Evolutionary conservation across 2,888 invertebrate species (phyloP), one percentile per base, ranked within the genome.

Genomic region (Gasteruption jaculator): DNA sequence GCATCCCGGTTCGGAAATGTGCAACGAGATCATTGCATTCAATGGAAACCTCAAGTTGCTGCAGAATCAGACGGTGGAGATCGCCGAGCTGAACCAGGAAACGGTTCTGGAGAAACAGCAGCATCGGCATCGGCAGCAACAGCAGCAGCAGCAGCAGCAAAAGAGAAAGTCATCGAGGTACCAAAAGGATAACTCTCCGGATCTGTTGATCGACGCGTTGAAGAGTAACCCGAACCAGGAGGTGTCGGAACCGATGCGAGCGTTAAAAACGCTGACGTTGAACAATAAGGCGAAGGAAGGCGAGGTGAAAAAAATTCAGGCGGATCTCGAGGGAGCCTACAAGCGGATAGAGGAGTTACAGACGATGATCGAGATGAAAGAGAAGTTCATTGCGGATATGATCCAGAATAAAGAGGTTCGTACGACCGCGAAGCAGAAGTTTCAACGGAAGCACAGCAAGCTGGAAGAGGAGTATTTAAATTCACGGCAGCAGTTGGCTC

Each of bases 331-430:
- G 42, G 77, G 79, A 12, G 80, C 80, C 24, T 79, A 85, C 55
- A 76, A 81, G 48, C 82, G 85, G 61, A 75, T 87, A 3, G 80
- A 81, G 52, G 86, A 88, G 65, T 71, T 88, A 16, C 76, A 81
- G 45, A 73, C 76, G 37, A 81, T 80, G 1, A 83, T 87, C 56
- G 78, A 80, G 57, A 76, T 84, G 16, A 88, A 87, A 66, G 83
- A 87, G 63, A 82, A 83, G 56, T 75, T 86, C 32, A 83, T 86
- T 50, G 78, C 80, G 54, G 86, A 86, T 54, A 73, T 87, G 53
- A 68, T 77, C 74, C 78, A 77, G 58, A 79, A 78, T 50, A 76
- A 76, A 32, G 77, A 79, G 32, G 74, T 77, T 0, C 74, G 79
- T 44, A 72, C 73, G 1, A 76, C 72, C 31, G 80, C 79, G 8